Evolutionary conservation across 2,888 invertebrate species (phyloP), one percentile per base, ranked within the genome.

Genomic region (Andrena chrysosceles): DNA sequence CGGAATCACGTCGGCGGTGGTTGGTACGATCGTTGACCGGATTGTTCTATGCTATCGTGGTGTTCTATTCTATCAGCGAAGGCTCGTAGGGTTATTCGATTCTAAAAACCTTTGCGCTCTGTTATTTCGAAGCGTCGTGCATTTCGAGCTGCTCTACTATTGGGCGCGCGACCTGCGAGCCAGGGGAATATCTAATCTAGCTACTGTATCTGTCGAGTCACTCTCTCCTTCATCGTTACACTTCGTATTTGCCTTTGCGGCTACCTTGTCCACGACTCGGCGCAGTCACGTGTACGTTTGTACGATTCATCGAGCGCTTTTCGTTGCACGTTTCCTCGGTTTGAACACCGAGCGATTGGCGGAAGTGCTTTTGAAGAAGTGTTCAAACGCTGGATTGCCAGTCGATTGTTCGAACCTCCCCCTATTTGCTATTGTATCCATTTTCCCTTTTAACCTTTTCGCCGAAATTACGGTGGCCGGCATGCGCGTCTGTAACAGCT

Each of bases 1-100:
- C 20, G 56, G 74, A 70, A 79, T 85, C 77, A 66, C 75, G 69
- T 26, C 62, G 52, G 62, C 62, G 69, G 67, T 31, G 69, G 33
- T 33, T 56, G 62, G 33, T 54, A 63, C 74, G 69, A 42, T 31
- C 59, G 33, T 8, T 63, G 66, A 74, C 77, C 54, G 59, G 56
- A 33, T 29, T 70, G 8, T 59, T 75, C 82, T 29, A 80, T 42
- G 4, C n/a, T n/a, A n/a, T 0, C 5, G 20, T 2, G 7, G 2
- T 31, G 16, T 48, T 66, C 29, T 29, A 4, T n/a, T 13, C 48
- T 13, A 13, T 3, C 42, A 3, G 42, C 3, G 42, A 4, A 42
- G 13, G 13, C 13, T 0, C 13, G 10, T 3, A 23, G 7, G 20
- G 54, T 1, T 23, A 56, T 56, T 56, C 56, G 23, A 26, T 23